These are phyloP conservation scores for Pygmarrhopalites habei DNA, from an alignment of 1,140 invertebrate species.

Conservation along the genomic window DNA sequence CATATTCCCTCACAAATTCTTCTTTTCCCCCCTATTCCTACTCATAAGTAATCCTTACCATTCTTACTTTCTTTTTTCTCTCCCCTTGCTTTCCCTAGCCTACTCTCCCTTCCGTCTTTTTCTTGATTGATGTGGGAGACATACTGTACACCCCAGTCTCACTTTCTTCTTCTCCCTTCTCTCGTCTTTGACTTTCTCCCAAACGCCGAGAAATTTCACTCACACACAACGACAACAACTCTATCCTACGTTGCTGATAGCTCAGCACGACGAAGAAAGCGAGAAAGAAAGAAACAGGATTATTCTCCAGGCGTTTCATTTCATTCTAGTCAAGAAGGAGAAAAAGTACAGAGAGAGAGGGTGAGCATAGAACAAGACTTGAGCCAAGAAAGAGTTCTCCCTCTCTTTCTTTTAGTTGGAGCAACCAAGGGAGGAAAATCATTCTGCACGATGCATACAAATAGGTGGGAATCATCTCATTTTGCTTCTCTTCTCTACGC, in stretches of 20 bases:
- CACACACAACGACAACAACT: neutral
- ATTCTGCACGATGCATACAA: conserved; percentile 27
- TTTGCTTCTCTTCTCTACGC: conserved; percentile 12
- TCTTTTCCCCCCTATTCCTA: neutral
- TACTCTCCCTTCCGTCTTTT: neutral
- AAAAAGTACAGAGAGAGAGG: neutral
- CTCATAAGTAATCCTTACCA: neutral
- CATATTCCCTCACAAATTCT: neutral
- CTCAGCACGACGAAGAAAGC: neutral
- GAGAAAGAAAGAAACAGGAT: neutral
- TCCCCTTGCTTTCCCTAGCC: too few relatives aligned
- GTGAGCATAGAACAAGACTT: too few relatives aligned
- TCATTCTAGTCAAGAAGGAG: neutral
- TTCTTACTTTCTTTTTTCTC: too few relatives aligned
- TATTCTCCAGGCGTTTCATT: conserved; percentile 22
- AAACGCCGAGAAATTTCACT: neutral
- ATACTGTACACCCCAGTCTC: too few relatives aligned
- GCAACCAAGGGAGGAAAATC: conserved; percentile 23
- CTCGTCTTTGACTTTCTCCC: neutral
- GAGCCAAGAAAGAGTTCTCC: too few relatives aligned
- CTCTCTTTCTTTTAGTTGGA: too few relatives aligned
- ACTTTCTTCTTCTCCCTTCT: too few relatives aligned
- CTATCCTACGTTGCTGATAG: neutral
- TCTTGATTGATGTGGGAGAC: conserved; percentile 5
- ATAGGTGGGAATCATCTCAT: conserved; percentile 32